Conservation (phyloP, 2,888 invertebrate genomes). For the Ormyrus rosae region DNA sequence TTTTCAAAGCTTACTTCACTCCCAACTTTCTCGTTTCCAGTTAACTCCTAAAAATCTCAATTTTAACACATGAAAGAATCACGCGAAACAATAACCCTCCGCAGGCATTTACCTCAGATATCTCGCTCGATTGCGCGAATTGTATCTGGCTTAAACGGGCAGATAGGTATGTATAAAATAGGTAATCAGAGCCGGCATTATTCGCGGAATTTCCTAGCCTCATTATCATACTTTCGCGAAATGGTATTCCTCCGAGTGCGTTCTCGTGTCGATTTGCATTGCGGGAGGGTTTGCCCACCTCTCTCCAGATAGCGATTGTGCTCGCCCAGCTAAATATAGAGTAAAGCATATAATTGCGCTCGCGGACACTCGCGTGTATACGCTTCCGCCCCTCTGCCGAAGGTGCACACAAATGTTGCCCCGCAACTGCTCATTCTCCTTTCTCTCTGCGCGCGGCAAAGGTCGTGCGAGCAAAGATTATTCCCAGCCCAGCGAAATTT, state of each 20-base stretch:
- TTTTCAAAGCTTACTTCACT: too few species aligned
- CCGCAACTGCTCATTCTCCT: too few species aligned
- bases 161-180: slow-evolving; percentile 18
- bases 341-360: slow-evolving; percentile 22
- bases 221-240: slow-evolving; percentile 43
- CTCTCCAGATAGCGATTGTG: slow-evolving; percentile 25
- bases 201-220: slow-evolving; percentile 33
- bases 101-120: background rate
- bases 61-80: background rate
- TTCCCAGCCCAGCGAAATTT: too few species aligned
- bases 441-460: too few species aligned
- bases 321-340: slow-evolving; percentile 33
- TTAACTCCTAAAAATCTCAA: too few species aligned
- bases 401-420: slow-evolving; percentile 7
- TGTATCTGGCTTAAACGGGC: background rate
- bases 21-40: too few species aligned
- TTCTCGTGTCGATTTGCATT: slow-evolving; percentile 16
- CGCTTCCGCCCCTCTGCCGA: background rate
- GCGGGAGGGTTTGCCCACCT: background rate
- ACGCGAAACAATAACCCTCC: background rate
- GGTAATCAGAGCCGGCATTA: slow-evolving; percentile 39
- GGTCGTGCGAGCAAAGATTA: too few species aligned
- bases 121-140: background rate
- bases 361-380: background rate
- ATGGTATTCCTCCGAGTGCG: too few species aligned